These are phyloP conservation scores for Pangasius krempfi DNA, from an alignment of 2,797 vertebrate genomes.

Conservation along the genomic window DNA sequence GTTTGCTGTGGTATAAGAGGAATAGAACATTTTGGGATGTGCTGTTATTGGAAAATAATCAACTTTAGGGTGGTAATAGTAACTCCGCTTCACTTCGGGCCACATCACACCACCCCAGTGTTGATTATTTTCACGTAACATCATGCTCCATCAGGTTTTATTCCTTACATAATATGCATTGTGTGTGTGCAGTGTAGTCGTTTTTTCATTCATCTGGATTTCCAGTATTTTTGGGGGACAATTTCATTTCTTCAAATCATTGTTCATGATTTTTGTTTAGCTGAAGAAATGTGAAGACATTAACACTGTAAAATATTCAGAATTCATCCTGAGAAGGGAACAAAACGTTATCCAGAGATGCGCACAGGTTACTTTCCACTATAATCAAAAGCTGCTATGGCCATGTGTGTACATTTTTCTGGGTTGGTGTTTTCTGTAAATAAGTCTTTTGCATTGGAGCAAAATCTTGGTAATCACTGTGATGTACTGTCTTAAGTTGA, in stretches of 20 bases:
- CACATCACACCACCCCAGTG: neutral
- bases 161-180: conserved; percentile 29
- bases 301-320: neutral
- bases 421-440: conserved; percentile 3
- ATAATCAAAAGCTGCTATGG: conserved; percentile 50
- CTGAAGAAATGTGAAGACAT: conserved; percentile 1
- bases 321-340: conserved; percentile 19
- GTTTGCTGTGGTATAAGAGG: conserved; percentile 20
- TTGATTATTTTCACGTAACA: neutral
- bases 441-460: conserved; percentile 73
- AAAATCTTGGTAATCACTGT: conserved; percentile 69
- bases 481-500: conserved; percentile 43
- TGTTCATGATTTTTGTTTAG: conserved; percentile 18
- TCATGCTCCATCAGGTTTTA: conserved; percentile 11
- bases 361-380: conserved; percentile 23
- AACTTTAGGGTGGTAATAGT: neutral
- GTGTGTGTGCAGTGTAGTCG: conserved; percentile 28
- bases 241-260: conserved; percentile 40
- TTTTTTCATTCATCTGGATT: conserved; percentile 35
- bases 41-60: neutral
- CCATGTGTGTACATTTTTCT: conserved; percentile 36
- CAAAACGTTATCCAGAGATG: conserved; percentile 4
- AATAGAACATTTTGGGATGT: conserved; percentile 6
- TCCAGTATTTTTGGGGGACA: conserved; percentile 15
- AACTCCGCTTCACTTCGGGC: neutral